These are phyloP conservation scores for Microcebus tavaratra DNA, from an alignment of 2,113 vertebrate genomes.

Conservation along the genomic window DNA sequence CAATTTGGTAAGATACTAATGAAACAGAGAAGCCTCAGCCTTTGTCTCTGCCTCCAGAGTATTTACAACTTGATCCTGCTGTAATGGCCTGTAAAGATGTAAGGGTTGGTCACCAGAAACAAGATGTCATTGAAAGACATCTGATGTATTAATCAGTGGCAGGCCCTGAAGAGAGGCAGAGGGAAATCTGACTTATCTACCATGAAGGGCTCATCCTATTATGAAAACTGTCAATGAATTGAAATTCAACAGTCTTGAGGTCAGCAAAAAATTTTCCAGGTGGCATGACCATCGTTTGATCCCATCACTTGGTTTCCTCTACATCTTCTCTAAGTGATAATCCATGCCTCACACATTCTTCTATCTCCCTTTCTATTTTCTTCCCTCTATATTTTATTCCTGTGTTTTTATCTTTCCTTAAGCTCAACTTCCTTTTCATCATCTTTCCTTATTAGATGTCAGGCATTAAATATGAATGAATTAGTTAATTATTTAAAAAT, in stretches of 20 bases:
- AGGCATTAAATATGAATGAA: not conserved
- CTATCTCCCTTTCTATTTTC: not conserved
- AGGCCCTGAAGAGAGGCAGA: not conserved
- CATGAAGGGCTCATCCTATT: too few relatives aligned
- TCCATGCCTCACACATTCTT: not conserved
- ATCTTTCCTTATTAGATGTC: not conserved
- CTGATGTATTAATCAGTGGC: not conserved
- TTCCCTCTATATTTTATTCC: not conserved
- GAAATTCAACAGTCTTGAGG: not conserved
- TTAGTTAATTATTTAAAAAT: not conserved
- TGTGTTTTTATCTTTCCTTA: not conserved
- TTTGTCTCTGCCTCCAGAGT: not conserved
- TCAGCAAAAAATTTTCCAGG: not conserved
- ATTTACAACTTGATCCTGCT: not conserved
- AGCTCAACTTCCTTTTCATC: not conserved
- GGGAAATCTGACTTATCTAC: too few relatives aligned
- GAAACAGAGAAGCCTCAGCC: not conserved
- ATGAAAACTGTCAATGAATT: too few relatives aligned
- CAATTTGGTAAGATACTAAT: not conserved
- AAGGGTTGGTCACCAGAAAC: not conserved
- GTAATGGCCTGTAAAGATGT: not conserved
- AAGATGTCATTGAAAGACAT: not conserved
- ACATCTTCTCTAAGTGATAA: not conserved
- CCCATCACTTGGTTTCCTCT: not conserved
- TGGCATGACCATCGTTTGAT: not conserved